These are phyloP conservation scores for Halcyon leucocephala DNA, from an alignment of 2,797 vertebrate species.

Conservation along the genomic window DNA sequence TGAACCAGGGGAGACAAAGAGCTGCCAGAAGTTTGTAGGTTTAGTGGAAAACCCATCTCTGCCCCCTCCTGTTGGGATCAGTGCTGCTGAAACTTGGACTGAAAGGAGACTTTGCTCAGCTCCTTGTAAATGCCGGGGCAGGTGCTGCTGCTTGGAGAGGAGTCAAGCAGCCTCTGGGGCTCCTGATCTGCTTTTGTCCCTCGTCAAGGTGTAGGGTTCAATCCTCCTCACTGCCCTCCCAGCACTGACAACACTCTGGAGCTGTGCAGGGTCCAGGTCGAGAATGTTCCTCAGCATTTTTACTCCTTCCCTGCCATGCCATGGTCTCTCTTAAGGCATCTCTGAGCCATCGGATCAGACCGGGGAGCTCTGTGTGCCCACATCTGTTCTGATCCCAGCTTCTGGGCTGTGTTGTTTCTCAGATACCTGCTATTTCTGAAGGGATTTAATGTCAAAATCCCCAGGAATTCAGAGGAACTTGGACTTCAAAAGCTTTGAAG, in stretches of 20 bases:
- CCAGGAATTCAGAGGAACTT: neutral
- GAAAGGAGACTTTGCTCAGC: neutral
- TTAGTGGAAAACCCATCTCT: rapidly evolving
- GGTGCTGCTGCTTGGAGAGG: neutral
- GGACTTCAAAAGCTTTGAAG: neutral
- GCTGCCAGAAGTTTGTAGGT: neutral
- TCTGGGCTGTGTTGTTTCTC: neutral
- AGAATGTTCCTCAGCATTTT: neutral
- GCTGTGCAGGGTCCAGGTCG: neutral
- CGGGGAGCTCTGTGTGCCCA: neutral
- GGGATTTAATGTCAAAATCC: neutral
- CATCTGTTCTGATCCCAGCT: neutral
- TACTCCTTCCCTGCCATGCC: neutral
- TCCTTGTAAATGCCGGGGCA: neutral
- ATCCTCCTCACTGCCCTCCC: neutral
- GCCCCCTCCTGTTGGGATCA: neutral
- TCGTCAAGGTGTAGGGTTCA: neutral
- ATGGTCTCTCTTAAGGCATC: neutral
- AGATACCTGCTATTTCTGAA: neutral
- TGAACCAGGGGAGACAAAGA: neutral
- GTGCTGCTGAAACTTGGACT: neutral
- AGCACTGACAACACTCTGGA: neutral
- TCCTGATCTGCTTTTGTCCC: neutral
- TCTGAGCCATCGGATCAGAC: neutral
- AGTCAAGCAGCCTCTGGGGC: neutral